Conservation (phyloP, 2,888 invertebrate genomes). For the Catocala fraxini region DNA sequence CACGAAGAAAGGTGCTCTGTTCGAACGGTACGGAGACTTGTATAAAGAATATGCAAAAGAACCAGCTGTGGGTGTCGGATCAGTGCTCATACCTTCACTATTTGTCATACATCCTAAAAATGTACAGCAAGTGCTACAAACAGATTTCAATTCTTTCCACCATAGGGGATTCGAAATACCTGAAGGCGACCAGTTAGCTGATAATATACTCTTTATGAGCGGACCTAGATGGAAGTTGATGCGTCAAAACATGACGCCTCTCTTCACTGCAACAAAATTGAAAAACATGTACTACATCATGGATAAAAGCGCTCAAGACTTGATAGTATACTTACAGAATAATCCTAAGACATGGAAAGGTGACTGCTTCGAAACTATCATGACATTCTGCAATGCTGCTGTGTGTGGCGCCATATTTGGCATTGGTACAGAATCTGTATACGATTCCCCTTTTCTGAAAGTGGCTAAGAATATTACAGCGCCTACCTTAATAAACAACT, state of each 20-base stretch:
- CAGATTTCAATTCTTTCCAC: slow-evolving; percentile 60
- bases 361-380: slow-evolving; percentile 39
- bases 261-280: slow-evolving; percentile 68
- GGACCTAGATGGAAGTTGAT: slow-evolving; percentile 69
- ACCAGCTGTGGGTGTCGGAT: slow-evolving; percentile 57
- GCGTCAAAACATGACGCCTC: slow-evolving; percentile 68
- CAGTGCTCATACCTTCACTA: slow-evolving; percentile 43
- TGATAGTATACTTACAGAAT: slow-evolving; percentile 53
- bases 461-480: slow-evolving; percentile 47
- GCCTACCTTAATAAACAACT: slow-evolving; percentile 33
- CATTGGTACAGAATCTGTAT: slow-evolving; percentile 62
- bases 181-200: slow-evolving; percentile 56
- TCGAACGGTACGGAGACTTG: slow-evolving; percentile 41
- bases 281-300: slow-evolving; percentile 72
- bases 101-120: slow-evolving; percentile 57
- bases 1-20: slow-evolving; percentile 1
- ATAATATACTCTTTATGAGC: slow-evolving; percentile 62
- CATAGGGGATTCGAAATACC: slow-evolving; percentile 57
- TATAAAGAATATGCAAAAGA: slow-evolving; percentile 59
- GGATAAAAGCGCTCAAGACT: slow-evolving; percentile 62
- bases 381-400: slow-evolving; percentile 58
- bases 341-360: slow-evolving; percentile 51
- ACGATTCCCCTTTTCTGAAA: slow-evolving; percentile 64
- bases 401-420: slow-evolving; percentile 71
- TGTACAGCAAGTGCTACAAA: slow-evolving; percentile 55